phyloP scores from a whole-genome alignment of 2,888 invertebrate species.

The Dromius quadrimaculatus region DNA sequence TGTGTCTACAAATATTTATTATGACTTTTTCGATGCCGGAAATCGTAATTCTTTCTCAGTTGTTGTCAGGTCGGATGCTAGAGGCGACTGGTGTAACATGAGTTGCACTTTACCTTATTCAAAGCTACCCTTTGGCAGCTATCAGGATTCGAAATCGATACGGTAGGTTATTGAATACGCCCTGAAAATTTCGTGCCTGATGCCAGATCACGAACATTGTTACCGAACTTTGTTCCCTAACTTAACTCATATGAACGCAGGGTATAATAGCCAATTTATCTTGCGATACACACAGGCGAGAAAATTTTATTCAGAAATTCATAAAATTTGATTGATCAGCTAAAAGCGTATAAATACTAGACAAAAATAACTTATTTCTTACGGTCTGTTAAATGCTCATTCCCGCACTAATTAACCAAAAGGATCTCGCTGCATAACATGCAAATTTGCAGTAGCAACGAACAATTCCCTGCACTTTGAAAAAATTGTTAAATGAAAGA shows the following conservation, averaged over 20 bases:
- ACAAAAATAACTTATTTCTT: conserved; percentile 22
- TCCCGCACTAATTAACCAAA: conserved; percentile 1
- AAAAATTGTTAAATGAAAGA: conserved; percentile 14
- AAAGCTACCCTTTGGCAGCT: conserved; percentile 50
- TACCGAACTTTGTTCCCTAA: conserved; percentile 5
- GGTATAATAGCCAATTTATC: conserved; percentile 26
- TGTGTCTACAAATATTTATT: no score
- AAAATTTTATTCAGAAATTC: no score
- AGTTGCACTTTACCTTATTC: conserved; percentile 41
- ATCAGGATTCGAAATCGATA: conserved; percentile 51
- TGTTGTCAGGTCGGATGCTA: no score
- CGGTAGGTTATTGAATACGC: conserved; percentile 47
- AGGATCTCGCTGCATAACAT: background rate
- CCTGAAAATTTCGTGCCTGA: conserved; percentile 37
- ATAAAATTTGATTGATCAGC: no score
- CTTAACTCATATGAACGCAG: conserved; percentile 22
- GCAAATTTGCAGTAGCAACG: conserved; percentile 19
- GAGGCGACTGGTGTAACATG: conserved; percentile 44
- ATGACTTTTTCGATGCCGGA: no score
- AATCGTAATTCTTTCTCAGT: no score
- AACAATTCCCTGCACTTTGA: conserved; percentile 2
- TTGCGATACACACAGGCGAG: no score
- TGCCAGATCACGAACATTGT: conserved; percentile 15
- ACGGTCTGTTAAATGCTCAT: conserved; percentile 26
- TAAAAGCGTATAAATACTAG: no score